Conservation (phyloP, 2,113 vertebrate species). For the Colius striatus region DNA sequence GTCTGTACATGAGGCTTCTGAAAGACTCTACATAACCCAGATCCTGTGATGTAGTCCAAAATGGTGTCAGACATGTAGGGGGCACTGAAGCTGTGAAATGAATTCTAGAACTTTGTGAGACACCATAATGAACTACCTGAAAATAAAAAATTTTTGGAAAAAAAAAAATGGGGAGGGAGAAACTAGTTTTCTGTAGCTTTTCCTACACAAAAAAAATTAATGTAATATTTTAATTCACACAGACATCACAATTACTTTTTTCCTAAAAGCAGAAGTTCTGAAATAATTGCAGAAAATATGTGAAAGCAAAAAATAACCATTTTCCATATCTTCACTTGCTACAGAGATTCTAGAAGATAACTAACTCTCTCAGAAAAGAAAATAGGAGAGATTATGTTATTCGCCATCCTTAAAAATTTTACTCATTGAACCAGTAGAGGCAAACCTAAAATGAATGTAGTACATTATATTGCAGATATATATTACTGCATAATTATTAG, state of each 20-base stretch:
- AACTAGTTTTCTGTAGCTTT: background rate
- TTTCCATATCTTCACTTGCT: too few species aligned
- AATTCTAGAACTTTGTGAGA: background rate
- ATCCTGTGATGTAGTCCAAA: background rate
- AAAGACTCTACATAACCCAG: background rate
- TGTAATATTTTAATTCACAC: background rate
- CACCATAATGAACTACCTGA: background rate
- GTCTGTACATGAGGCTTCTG: background rate
- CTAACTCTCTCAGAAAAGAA: background rate
- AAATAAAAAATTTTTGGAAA: background rate
- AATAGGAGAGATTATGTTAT: background rate
- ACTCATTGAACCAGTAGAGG: background rate
- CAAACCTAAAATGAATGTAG: background rate
- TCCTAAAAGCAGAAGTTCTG: fast-evolving
- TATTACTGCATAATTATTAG: background rate
- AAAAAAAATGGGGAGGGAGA: background rate
- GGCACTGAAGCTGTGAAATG: background rate
- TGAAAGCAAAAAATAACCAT: background rate
- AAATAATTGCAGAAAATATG: background rate
- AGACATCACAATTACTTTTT: background rate
- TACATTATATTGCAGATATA: background rate
- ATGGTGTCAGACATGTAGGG: background rate
- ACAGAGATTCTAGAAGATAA: too few species aligned
- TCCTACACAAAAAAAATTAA: background rate
- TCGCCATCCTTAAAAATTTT: background rate